phyloP scores from a whole-genome alignment of 2,113 vertebrate species.

The Lepisosteus oculatus region DNA sequence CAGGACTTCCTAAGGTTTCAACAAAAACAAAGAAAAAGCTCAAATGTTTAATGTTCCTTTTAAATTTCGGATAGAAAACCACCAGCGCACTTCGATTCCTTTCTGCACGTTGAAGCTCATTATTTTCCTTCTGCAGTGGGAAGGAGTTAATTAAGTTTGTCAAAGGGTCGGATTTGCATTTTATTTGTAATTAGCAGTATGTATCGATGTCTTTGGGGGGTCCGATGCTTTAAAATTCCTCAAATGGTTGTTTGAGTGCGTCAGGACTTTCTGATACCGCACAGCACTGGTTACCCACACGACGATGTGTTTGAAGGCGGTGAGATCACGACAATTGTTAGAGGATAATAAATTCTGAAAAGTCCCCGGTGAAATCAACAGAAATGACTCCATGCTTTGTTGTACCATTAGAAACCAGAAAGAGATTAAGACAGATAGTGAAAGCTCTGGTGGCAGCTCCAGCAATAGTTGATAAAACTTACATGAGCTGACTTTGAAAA shows the following conservation, averaged over 20 bases:
- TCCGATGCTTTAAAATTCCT: slow-evolving; percentile 15
- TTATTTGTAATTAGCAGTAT: slow-evolving; percentile 13
- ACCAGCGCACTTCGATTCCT: too few relatives aligned
- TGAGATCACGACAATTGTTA: slow-evolving; percentile 1
- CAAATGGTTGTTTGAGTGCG: slow-evolving; percentile 6
- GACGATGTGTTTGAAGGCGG: slow-evolving; percentile 16
- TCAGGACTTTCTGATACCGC: neutral
- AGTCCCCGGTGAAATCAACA: slow-evolving; percentile 14
- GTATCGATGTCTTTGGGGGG: neutral
- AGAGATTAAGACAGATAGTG: slow-evolving; percentile 20
- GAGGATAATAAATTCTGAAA: slow-evolving; percentile 12
- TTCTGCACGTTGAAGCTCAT: too few relatives aligned
- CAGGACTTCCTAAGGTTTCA: too few relatives aligned
- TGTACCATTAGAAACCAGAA: slow-evolving; percentile 12
- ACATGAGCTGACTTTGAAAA: slow-evolving; percentile 31
- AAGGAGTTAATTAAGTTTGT: too few relatives aligned
- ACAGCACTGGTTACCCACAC: slow-evolving; percentile 6
- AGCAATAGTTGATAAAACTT: slow-evolving; percentile 32
- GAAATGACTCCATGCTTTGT: slow-evolving; percentile 1
- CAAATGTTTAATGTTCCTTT: too few relatives aligned
- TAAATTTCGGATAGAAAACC: too few relatives aligned
- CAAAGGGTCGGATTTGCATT: neutral
- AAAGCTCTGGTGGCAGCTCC: slow-evolving; percentile 21
- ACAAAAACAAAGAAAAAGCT: too few relatives aligned
- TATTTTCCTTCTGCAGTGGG: too few relatives aligned